Evolutionary conservation across 2,888 invertebrate species (phyloP), one percentile per base, ranked within the genome.

Genomic region (Cordilura impudica): DNA sequence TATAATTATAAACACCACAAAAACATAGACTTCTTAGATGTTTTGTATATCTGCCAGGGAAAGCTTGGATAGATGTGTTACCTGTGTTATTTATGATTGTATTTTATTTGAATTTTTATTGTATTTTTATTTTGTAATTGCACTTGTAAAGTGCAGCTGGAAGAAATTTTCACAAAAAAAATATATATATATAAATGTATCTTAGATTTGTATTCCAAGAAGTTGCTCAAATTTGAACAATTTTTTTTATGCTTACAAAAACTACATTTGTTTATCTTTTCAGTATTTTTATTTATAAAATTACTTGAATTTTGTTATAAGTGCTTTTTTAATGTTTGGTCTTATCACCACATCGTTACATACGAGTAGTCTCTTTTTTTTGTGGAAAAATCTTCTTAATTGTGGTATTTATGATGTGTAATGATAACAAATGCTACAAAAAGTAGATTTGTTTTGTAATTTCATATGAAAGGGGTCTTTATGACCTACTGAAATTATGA

Each of bases 351-450:
- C 58, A 49, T 58, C 56, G 29, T 65, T 65, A 31, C 65, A 56
- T 65, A n/a, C n/a, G n/a, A n/a, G n/a, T n/a, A 19, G 26, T 53
- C 14, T 47, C 18, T 18, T 39, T 39, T 12, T 39, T 39, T 43
- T 60, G 14, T 19, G 19, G 18, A 7, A 8, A 18, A 23, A 23
- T 71, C 23, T 66, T 65, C 29, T 60, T 54, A 71, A 71, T 60
- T 66, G 19, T 77, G 16, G 39, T 73, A 63, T 73, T 73, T 78
- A 78, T 69, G 58, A 65, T 63, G 58, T 65, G 29, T 45, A 43
- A 29, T 58, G 65, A 71, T 71, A 76, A 66, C 18, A 58, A 66
- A 29, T 51, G 5, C 16, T 12, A n/a, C 1, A 35, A 35, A 2
- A 35, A 12, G 12, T 3, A 39, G 35, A 39, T 39, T 39, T 39